Percentiles rank a stretch among this genome's conserved stretches.
Conservation (phyloP, 1,140 invertebrate genomes). For the Drosophila teissieri region DNA sequence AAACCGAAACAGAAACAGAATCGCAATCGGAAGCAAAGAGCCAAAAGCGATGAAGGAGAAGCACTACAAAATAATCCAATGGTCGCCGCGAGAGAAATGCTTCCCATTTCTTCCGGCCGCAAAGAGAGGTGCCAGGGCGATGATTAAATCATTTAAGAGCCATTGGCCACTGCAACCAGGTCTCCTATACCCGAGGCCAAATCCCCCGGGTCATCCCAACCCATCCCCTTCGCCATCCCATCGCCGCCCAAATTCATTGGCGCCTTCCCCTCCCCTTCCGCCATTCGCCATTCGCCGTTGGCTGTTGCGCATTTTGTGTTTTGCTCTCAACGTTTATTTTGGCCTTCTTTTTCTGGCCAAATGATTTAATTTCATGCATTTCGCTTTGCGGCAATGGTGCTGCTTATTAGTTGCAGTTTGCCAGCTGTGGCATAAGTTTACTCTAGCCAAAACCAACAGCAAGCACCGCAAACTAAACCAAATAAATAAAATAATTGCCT, state of each 20-base stretch:
- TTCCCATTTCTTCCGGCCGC: conserved; percentile 26
- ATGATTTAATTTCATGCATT: conserved; percentile 69
- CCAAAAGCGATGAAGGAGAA: conserved; percentile 37
- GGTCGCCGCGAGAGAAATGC: conserved; percentile 41
- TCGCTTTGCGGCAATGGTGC: conserved; percentile 49
- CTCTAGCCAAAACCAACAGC: conserved; percentile 32
- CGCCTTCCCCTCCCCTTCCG: not conserved
- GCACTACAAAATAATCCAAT: conserved; percentile 65
- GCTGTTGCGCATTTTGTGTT: conserved; percentile 63
- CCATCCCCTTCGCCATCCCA: not conserved
- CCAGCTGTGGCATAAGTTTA: conserved; percentile 56
- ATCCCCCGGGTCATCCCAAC: not conserved
- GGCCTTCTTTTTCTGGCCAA: conserved; percentile 36
- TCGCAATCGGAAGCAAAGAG: conserved; percentile 40
- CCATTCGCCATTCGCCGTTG: conserved; percentile 14
- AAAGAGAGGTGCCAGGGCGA: conserved; percentile 17
- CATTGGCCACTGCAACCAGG: conserved; percentile 47
- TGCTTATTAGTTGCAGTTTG: conserved; percentile 79
- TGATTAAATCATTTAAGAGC: conserved; percentile 71
- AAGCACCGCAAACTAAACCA: conserved; percentile 35
- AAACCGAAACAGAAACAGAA: conserved; percentile 14
- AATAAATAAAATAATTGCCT: conserved; percentile 60
- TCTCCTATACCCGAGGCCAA: not conserved
- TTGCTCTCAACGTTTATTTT: conserved; percentile 62
- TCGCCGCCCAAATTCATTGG: conserved; percentile 3